phyloP scores from a whole-genome alignment of 2,888 invertebrate genomes.

The Macrophya alboannulata region DNA sequence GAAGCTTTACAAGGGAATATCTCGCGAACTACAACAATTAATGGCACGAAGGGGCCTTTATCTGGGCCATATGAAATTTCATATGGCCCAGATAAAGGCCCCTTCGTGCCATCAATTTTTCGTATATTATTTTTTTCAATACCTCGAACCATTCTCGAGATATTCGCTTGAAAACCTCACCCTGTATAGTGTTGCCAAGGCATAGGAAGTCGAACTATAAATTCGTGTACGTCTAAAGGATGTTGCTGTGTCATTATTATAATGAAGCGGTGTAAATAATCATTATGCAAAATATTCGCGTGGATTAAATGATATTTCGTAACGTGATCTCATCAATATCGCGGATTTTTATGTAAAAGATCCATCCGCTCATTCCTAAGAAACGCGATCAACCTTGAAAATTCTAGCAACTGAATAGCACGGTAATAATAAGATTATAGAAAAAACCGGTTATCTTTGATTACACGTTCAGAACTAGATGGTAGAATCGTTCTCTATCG shows the following conservation, averaged over 20 bases:
- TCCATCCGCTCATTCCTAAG: not conserved
- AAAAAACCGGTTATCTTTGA: slow-evolving; percentile 8
- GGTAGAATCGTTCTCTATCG: slow-evolving; percentile 3
- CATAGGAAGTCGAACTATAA: slow-evolving; percentile 5
- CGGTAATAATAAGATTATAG: not conserved
- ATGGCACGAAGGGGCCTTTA: too few species aligned
- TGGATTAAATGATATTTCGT: not conserved
- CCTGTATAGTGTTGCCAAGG: not conserved
- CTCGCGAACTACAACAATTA: too few species aligned
- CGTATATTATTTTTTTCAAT: too few species aligned
- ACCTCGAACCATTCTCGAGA: too few species aligned
- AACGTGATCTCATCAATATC: not conserved
- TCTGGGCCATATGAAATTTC: too few species aligned
- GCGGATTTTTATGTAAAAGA: not conserved
- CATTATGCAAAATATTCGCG: not conserved
- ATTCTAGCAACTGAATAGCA: slow-evolving; percentile 7
- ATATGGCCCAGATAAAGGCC: too few species aligned
- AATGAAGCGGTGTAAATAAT: not conserved
- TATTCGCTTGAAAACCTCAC: too few species aligned
- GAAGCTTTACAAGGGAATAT: too few species aligned
- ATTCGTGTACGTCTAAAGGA: not conserved
- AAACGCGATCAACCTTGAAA: slow-evolving; percentile 37
- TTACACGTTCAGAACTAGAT: slow-evolving; percentile 37
- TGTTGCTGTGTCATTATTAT: not conserved
- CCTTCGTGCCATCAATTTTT: too few species aligned